These are phyloP conservation scores for Proteles cristata DNA, from an alignment of 2,113 vertebrate genomes.

Conservation along the genomic window DNA sequence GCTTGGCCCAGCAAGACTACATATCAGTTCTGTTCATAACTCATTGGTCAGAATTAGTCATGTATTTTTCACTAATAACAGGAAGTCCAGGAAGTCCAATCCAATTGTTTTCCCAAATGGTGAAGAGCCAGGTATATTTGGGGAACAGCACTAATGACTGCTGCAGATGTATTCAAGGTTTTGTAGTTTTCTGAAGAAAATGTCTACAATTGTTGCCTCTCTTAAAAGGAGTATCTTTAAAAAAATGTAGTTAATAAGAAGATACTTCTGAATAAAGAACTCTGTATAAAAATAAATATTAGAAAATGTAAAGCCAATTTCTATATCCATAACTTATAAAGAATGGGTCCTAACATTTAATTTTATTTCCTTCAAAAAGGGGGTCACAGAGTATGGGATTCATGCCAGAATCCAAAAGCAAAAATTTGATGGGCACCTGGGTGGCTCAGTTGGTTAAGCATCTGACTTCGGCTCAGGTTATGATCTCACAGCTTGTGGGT, in stretches of 20 bases:
- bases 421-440: neutral
- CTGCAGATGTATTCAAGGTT: neutral
- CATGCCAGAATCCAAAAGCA: neutral
- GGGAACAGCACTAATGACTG: neutral
- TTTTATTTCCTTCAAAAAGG: neutral
- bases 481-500: too few species aligned
- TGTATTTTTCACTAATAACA: neutral
- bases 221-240: neutral
- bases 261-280: neutral
- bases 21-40: neutral
- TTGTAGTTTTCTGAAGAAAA: constrained; percentile 34
- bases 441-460: too few species aligned
- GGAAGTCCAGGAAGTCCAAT: neutral
- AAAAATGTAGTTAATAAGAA: neutral
- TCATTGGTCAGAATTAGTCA: neutral
- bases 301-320: neutral
- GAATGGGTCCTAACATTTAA: neutral
- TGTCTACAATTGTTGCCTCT: neutral
- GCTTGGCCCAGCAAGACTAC: neutral
- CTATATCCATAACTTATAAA: neutral
- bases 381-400: neutral
- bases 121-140: neutral
- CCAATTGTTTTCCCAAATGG: neutral
- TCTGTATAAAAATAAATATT: neutral
- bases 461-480: too few species aligned